Evolutionary conservation across 2,113 vertebrate species (phyloP).

Genomic region (Oenanthe oenanthe): DNA sequence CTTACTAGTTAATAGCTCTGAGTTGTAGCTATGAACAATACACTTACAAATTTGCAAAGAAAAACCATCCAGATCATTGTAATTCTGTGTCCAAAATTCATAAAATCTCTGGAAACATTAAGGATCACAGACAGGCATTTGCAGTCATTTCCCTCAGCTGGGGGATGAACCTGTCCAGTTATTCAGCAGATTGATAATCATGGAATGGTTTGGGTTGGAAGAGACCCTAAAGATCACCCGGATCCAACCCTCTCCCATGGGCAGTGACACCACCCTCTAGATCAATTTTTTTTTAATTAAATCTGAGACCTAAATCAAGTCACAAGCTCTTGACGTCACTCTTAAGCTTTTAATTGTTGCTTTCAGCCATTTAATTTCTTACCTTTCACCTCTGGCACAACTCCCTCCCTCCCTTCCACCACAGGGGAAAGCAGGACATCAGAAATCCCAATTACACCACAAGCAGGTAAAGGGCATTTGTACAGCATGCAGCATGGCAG

Average conservation of each 20-base stretch:
- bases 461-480: not conserved
- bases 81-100: not conserved
- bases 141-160: not conserved
- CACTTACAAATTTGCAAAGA: not conserved
- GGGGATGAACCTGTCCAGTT: not conserved
- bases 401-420: not conserved
- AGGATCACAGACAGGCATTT: not conserved
- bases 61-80: not conserved
- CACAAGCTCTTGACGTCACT: not conserved
- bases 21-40: not conserved
- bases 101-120: not conserved
- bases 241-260: not conserved
- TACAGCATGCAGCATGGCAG: not conserved
- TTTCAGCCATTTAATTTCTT: not conserved
- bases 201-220: not conserved
- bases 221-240: not conserved
- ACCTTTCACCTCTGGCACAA: not conserved
- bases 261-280: not conserved
- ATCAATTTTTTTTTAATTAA: not conserved
- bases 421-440: not conserved
- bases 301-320: not conserved
- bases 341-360: not conserved
- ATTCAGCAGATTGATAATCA: not conserved
- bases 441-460: rapidly evolving
- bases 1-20: not conserved